Evolutionary conservation across 2,888 invertebrate species (phyloP), one percentile per base, ranked within the genome.

Genomic region (Pristionchus arcanus): DNA sequence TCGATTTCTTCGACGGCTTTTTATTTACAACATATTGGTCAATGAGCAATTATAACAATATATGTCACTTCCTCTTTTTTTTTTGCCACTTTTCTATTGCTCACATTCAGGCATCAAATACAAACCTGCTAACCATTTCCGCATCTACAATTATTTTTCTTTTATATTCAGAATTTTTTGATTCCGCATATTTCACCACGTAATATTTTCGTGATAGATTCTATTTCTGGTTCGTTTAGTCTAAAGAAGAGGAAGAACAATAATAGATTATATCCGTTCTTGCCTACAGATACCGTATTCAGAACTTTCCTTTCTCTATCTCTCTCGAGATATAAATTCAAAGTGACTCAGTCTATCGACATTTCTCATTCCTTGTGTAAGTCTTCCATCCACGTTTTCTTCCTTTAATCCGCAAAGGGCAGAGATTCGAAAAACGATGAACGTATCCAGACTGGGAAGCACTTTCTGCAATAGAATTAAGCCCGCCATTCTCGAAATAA

Each of bases 381-480:
- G 74, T 34, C 74, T 74, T 74, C 74, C 34, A 37, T 31, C 74
- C 74, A 74, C 74, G 74, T 74, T 74, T 25, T 66, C 66, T 66
- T 28, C 11, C 66, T 66, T 66, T 28, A 37, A 37, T 19, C 74
- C 74, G 31, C 21, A 74, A 74, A 74, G 74, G 74, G 74, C 74
- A 74, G 31, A 49, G 34, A 3, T 15, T 19, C 5, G 74, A 74
- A 74, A 74, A 74, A 74, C 37, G 74, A 15, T 34, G 19, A 21
- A 37, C 34, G 34, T 37, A 34, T 74, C 21, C 74, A 66, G 74
- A 74, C 66, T 74, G 19, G 5, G 74, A 74, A 74, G 74, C 74
- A 74, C 74, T 74, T 37, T 37, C 21, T 74, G 31, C 74, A 74
- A 74, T 74, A 28, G 21, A 74, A 74, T 74, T 74, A 74, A 13